Evolutionary conservation across 2,113 vertebrate species (phyloP).

Genomic region (Albula goreensis): DNA sequence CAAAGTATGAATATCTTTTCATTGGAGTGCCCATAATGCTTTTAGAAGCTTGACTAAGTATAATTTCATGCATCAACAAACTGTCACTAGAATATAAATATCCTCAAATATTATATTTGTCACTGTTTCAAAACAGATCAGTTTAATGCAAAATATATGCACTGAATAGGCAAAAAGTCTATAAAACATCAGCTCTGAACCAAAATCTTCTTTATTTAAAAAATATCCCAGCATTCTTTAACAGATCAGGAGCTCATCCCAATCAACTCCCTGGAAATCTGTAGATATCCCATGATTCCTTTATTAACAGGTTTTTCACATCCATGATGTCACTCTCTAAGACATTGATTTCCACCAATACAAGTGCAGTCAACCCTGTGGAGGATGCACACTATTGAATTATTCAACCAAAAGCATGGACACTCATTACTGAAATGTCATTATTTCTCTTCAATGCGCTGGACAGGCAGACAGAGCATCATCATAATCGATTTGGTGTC

Average conservation of each 20-base stretch:
- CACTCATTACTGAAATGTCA: constrained; percentile 62
- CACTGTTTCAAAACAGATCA: not conserved
- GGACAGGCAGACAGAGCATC: constrained; percentile 53
- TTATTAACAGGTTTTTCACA: constrained; percentile 29
- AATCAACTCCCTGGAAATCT: not conserved
- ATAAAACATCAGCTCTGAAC: no score
- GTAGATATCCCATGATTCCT: constrained; percentile 1
- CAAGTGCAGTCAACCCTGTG: not conserved
- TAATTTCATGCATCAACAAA: not conserved
- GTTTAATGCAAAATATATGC: not conserved
- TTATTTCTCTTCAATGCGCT: constrained; percentile 39
- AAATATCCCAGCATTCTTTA: not conserved
- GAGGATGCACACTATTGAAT: constrained; percentile 46
- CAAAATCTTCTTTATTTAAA: not conserved
- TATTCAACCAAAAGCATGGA: constrained; percentile 56
- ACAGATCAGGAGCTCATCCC: not conserved
- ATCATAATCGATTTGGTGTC: constrained; percentile 51
- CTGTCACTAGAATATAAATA: not conserved
- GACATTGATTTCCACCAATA: not conserved
- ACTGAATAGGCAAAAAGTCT: not conserved
- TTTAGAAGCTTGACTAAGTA: not conserved
- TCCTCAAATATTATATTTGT: not conserved
- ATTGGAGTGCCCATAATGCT: not conserved
- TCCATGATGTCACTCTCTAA: constrained; percentile 21
- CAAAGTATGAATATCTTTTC: not conserved